Evolutionary conservation across 2,888 invertebrate genomes (phyloP).

Genomic region (Drosophila fulvimacula): DNA sequence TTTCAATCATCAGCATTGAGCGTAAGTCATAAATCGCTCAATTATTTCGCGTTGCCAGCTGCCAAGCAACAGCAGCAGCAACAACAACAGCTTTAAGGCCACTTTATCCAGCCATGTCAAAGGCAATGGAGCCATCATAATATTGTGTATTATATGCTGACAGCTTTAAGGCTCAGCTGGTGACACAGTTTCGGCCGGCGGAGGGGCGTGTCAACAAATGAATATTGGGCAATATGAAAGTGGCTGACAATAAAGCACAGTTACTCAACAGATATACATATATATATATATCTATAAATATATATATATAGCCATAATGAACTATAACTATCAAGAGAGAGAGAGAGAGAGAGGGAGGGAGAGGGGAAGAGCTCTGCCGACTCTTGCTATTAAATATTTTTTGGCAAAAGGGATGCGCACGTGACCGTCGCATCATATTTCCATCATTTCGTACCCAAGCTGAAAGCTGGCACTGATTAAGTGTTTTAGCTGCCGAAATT

Average conservation of each 20-base stretch:
- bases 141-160: slow-evolving; percentile 62
- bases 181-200: slow-evolving; percentile 46
- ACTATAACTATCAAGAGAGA: slow-evolving; percentile 33
- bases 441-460: background rate
- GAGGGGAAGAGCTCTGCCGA: background rate
- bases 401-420: slow-evolving; percentile 39
- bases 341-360: background rate
- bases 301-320: slow-evolving; percentile 45
- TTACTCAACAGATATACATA: slow-evolving; percentile 16
- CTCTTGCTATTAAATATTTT: background rate
- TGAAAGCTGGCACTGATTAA: background rate
- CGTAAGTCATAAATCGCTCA: slow-evolving; percentile 57
- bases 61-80: slow-evolving; percentile 14
- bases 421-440: slow-evolving; percentile 23
- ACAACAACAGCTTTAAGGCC: slow-evolving; percentile 35
- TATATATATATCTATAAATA: slow-evolving; percentile 17
- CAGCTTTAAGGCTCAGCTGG: slow-evolving; percentile 60
- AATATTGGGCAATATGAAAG: slow-evolving; percentile 62
- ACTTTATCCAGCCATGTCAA: slow-evolving; percentile 40
- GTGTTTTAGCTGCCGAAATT: slow-evolving; percentile 6
- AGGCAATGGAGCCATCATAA: slow-evolving; percentile 48
- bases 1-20: slow-evolving; percentile 37
- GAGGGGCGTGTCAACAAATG: slow-evolving; percentile 53
- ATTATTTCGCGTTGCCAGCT: slow-evolving; percentile 45
- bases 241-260: slow-evolving; percentile 58